These are phyloP conservation scores for Syrphus vitripennis DNA, from an alignment of 2,888 invertebrate species.

Conservation along the genomic window DNA sequence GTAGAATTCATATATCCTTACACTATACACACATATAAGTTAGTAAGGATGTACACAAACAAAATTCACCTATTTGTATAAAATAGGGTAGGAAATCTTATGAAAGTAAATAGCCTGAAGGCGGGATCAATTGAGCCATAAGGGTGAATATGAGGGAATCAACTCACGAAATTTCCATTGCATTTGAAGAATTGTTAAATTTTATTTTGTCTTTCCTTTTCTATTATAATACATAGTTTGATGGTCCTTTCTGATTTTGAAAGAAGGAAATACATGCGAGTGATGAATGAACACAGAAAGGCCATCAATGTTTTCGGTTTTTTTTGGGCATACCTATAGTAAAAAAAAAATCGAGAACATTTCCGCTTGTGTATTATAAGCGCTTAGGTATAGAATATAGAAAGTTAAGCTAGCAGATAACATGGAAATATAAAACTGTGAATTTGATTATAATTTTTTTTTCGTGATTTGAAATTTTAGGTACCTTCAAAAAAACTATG, in stretches of 20 bases:
- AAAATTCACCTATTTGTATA: conserved; percentile 24
- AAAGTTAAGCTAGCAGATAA: not conserved
- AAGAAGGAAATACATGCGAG: conserved; percentile 3
- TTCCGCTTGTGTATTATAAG: not conserved
- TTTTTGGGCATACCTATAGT: not conserved
- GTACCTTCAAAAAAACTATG: too few relatives aligned
- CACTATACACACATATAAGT: not conserved
- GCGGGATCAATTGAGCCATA: conserved; percentile 69
- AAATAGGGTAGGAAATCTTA: conserved; percentile 60
- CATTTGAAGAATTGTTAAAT: conserved; percentile 34
- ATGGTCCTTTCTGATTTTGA: not conserved
- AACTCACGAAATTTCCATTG: conserved; percentile 37
- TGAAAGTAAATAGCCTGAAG: conserved; percentile 68
- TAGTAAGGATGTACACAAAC: not conserved
- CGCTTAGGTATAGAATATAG: not conserved
- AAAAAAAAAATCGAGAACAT: not conserved
- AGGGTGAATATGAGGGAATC: conserved; percentile 55
- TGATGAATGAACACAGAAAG: conserved; percentile 50
- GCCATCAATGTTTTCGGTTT: conserved; percentile 44
- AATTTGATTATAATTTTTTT: not conserved
- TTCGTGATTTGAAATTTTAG: not conserved
- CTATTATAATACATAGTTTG: not conserved
- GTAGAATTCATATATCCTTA: too few relatives aligned
- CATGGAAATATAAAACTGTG: not conserved
- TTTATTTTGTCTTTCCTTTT: not conserved